These are phyloP conservation scores for Argyrosomus regius DNA, from an alignment of 2,797 vertebrate species.

Conservation along the genomic window DNA sequence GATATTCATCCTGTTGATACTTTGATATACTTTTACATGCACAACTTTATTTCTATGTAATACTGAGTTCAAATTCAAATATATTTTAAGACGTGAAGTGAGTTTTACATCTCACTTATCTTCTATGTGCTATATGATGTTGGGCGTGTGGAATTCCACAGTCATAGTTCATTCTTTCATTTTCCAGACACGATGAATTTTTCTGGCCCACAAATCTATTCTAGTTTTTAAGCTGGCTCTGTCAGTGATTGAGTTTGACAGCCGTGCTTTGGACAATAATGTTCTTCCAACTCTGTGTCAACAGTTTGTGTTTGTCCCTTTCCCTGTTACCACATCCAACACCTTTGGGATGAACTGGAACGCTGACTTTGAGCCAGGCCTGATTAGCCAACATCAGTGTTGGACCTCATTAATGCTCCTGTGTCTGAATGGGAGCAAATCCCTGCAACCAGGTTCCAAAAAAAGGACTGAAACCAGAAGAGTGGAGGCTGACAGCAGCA, in stretches of 20 bases:
- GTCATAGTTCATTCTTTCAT: no score
- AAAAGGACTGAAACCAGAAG: neutral
- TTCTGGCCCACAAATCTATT: no score
- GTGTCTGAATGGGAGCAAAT: neutral
- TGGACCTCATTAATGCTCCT: neutral
- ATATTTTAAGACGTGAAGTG: neutral
- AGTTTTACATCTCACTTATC: neutral
- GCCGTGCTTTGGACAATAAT: no score
- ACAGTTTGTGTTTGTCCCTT: neutral
- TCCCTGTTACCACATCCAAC: neutral
- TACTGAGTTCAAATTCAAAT: neutral
- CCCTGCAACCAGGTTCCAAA: neutral
- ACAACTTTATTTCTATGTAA: neutral
- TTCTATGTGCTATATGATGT: no score
- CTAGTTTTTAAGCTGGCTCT: no score
- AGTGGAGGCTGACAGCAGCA: neutral
- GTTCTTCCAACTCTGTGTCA: no score
- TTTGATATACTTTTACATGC: neutral
- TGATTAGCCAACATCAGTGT: neutral
- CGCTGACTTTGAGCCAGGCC: neutral
- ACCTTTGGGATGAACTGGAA: neutral
- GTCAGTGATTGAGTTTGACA: no score
- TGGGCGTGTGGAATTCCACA: no score
- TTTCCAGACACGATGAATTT: no score
- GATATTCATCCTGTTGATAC: neutral